Conservation (phyloP, 2,888 invertebrate species). For the Catocala fraxini region DNA sequence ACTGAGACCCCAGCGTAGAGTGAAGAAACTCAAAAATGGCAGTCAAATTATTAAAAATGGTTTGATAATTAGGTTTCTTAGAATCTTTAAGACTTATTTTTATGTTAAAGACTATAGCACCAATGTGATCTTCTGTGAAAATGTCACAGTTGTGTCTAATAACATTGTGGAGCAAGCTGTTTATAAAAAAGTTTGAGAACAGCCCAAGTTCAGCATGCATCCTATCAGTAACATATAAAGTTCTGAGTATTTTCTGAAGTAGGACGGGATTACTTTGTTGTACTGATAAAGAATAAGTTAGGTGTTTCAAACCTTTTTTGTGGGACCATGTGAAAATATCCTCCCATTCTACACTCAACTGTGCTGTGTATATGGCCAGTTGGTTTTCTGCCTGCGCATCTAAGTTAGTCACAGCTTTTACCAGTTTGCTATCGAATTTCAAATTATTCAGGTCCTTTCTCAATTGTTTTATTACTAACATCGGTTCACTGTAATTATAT, state of each 20-base stretch:
- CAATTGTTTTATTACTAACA: slow-evolving; percentile 66
- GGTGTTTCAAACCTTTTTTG: slow-evolving; percentile 67
- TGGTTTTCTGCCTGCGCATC: slow-evolving; percentile 76
- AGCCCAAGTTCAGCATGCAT: slow-evolving; percentile 76
- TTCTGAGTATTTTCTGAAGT: slow-evolving; percentile 76
- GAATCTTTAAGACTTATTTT: slow-evolving; percentile 72
- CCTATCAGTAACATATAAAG: slow-evolving; percentile 73
- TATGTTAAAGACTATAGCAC: slow-evolving; percentile 79
- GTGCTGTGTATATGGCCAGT: slow-evolving; percentile 73
- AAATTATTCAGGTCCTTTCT: slow-evolving; percentile 61
- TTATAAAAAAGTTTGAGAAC: slow-evolving; percentile 81
- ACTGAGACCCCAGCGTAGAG: slow-evolving; percentile 75
- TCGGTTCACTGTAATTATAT: slow-evolving; percentile 73
- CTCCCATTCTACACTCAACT: slow-evolving; percentile 81
- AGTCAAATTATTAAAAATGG: slow-evolving; percentile 79
- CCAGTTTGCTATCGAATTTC: slow-evolving; percentile 70
- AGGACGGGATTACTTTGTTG: slow-evolving; percentile 77
- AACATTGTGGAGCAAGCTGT: slow-evolving; percentile 74
- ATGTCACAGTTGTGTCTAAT: slow-evolving; percentile 81
- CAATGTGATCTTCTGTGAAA: slow-evolving; percentile 77
- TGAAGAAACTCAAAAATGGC: slow-evolving; percentile 83
- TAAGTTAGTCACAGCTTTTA: slow-evolving; percentile 67
- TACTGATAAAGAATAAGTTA: slow-evolving; percentile 75
- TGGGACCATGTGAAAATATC: slow-evolving; percentile 80
- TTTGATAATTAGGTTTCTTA: slow-evolving; percentile 75